phyloP scores from a whole-genome alignment of 2,113 vertebrate genomes.

The Mirza zaza region DNA sequence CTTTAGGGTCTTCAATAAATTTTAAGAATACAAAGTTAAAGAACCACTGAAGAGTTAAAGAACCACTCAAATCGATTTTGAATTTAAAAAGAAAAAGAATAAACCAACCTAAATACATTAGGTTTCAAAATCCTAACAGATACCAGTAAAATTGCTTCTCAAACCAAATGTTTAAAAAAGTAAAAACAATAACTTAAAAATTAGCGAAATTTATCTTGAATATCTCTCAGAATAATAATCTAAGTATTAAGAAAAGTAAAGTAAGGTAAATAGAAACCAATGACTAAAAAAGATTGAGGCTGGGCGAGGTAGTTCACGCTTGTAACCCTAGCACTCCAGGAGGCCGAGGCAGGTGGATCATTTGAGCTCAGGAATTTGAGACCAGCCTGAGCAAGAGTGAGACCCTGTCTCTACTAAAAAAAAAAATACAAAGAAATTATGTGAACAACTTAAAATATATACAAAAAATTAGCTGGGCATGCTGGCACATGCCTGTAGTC shows the following conservation, averaged over 20 bases:
- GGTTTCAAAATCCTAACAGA: constrained; percentile 21
- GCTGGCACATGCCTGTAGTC: too few species aligned
- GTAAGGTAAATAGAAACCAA: neutral
- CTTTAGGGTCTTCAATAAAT: neutral
- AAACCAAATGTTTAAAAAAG: constrained; percentile 8
- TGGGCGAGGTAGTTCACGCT: too few species aligned
- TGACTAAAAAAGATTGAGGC: neutral
- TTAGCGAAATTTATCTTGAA: constrained; percentile 10
- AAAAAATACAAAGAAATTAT: too few species aligned
- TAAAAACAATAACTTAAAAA: neutral
- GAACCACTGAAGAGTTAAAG: neutral
- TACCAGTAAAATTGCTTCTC: neutral
- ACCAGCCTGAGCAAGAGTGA: too few species aligned
- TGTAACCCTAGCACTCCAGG: too few species aligned
- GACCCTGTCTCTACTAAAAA: too few species aligned
- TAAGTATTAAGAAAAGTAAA: neutral
- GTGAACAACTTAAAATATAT: too few species aligned
- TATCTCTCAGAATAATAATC: constrained; percentile 21
- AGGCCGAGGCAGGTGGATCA: too few species aligned
- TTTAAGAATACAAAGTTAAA: neutral
- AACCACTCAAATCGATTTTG: neutral
- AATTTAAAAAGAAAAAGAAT: neutral
- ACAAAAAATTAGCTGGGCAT: too few species aligned
- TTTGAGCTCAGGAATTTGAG: too few species aligned
- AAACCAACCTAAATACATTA: constrained; percentile 5